A percentile compares a stretch with the other conserved stretches of the same genome.
phyloP scores from a whole-genome alignment of 2,797 vertebrate genomes.

The Lepilemur ruficaudatus region DNA sequence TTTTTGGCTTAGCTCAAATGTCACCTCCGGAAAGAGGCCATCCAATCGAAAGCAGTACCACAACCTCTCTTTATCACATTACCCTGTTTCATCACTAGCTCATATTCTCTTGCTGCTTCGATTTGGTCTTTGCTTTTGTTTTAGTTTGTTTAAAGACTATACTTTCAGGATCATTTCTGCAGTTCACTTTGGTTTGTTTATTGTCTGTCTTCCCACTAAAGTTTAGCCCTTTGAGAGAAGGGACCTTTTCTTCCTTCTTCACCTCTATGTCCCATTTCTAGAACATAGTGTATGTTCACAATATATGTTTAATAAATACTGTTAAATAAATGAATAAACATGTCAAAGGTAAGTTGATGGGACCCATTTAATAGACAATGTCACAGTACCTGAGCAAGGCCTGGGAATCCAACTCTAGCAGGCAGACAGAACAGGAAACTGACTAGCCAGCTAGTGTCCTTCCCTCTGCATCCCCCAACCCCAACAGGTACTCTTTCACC shows the following conservation, averaged over 20 bases:
- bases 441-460: not conserved
- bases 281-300: not conserved
- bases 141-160: not conserved
- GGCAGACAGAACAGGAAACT: not conserved
- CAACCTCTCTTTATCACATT: not conserved
- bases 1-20: not conserved
- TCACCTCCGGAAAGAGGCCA: not conserved
- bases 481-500: not conserved
- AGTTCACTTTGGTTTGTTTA: not conserved
- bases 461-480: fast-evolving
- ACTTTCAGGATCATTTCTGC: not conserved
- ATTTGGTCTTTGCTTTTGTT: not conserved
- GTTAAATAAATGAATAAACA: not conserved
- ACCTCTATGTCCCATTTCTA: not conserved
- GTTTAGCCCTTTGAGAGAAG: not conserved
- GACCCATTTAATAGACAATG: not conserved
- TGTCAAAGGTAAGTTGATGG: not conserved
- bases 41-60: not conserved
- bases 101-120: not conserved
- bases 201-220: not conserved
- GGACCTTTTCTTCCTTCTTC: not conserved
- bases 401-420: not conserved
- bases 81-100: not conserved
- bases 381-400: not conserved
- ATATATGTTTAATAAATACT: not conserved